Conservation (phyloP, 2,888 invertebrate species). For the Drosophila hamatofila region DNA sequence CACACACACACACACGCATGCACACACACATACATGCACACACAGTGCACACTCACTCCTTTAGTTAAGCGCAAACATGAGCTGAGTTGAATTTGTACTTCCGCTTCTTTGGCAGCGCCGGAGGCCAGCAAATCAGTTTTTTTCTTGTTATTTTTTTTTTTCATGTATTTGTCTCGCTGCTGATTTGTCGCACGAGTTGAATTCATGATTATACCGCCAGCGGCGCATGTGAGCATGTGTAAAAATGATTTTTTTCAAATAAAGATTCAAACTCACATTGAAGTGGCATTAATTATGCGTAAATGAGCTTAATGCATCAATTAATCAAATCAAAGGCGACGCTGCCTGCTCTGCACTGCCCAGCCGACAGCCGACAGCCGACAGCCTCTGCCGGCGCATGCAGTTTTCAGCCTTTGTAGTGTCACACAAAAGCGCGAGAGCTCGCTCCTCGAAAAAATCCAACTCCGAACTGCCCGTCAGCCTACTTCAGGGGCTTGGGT, state of each 20-base stretch:
- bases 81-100: constrained; percentile 69
- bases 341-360: constrained; percentile 25
- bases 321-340: constrained; percentile 79
- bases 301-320: constrained; percentile 80
- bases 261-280: constrained; percentile 57
- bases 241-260: constrained; percentile 32
- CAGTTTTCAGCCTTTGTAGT: constrained; percentile 67
- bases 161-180: constrained; percentile 46
- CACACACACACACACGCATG: constrained; percentile 6
- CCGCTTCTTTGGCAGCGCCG: constrained; percentile 59
- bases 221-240: constrained; percentile 41
- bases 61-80: constrained; percentile 62
- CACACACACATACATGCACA: background rate
- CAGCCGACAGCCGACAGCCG: background rate
- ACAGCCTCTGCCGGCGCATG: constrained; percentile 16
- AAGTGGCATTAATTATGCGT: constrained; percentile 77
- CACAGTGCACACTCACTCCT: constrained; percentile 9
- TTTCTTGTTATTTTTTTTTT: constrained; percentile 11
- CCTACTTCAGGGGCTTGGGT: background rate
- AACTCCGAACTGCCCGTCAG: constrained; percentile 27
- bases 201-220: constrained; percentile 71
- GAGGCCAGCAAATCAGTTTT: constrained; percentile 55
- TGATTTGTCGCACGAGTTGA: constrained; percentile 78
- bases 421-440: constrained; percentile 73
- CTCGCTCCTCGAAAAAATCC: constrained; percentile 50